These are phyloP conservation scores for Drosophila yakuba DNA, from an alignment of 1,140 invertebrate genomes.

Conservation along the genomic window DNA sequence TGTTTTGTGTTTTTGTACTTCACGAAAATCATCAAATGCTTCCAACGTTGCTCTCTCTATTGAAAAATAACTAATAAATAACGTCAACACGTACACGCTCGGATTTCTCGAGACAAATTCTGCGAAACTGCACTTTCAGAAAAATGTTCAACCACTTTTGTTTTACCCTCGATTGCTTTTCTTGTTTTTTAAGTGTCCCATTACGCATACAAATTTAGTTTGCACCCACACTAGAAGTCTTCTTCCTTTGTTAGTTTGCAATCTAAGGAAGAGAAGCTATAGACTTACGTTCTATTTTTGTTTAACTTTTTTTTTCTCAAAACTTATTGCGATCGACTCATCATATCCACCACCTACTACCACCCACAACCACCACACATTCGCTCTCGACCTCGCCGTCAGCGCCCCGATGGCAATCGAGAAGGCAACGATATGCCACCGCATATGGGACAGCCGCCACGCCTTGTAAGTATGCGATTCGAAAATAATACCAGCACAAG, in stretches of 20 bases:
- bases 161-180: slow-evolving; percentile 62
- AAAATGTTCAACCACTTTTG: slow-evolving; percentile 3
- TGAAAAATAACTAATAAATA: slow-evolving; percentile 9
- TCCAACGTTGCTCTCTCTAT: slow-evolving; percentile 28
- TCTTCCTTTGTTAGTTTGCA: slow-evolving; percentile 30
- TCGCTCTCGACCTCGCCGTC: slow-evolving; percentile 38
- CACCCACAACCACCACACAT: slow-evolving; percentile 54
- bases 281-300: slow-evolving; percentile 69
- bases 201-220: slow-evolving; percentile 35
- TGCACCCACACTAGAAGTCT: slow-evolving; percentile 9
- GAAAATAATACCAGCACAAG: slow-evolving; percentile 60
- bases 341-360: slow-evolving; percentile 76
- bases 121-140: slow-evolving; percentile 7
- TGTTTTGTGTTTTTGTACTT: slow-evolving; percentile 40
- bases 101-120: not conserved
- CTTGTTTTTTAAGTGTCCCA: slow-evolving; percentile 52
- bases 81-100: not conserved
- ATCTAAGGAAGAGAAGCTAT: slow-evolving; percentile 28
- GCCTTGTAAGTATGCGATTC: slow-evolving; percentile 76
- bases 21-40: slow-evolving; percentile 82
- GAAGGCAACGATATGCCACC: slow-evolving; percentile 80
- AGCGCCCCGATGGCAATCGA: slow-evolving; percentile 79
- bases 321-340: slow-evolving; percentile 76
- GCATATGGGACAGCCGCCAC: slow-evolving; percentile 75
- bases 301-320: slow-evolving; percentile 67